Percentiles rank a stretch among this genome's conserved stretches.
phyloP scores from a whole-genome alignment of 2,113 vertebrate genomes.

The Rhinopomastus cyanomelas region DNA sequence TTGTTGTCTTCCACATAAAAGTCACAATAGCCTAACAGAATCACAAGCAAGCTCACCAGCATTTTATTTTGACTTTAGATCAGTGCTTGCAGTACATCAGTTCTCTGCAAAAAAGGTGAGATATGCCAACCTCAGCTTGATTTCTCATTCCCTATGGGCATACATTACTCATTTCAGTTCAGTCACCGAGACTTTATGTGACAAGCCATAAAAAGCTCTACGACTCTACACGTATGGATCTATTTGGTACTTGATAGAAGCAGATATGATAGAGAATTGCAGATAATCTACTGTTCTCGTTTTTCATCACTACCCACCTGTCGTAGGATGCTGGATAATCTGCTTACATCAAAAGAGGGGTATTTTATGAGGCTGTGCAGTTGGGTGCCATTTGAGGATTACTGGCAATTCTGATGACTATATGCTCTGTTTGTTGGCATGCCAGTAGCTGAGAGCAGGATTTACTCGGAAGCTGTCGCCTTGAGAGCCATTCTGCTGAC shows the following conservation, averaged over 20 bases:
- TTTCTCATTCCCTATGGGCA: conserved; percentile 23
- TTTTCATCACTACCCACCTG: neutral
- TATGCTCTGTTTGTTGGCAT: neutral
- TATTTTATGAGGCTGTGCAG: neutral
- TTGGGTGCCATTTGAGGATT: neutral
- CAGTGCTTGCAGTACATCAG: neutral
- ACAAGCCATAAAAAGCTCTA: conserved; percentile 28
- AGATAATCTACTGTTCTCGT: neutral
- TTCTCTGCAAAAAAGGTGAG: neutral
- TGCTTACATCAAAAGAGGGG: neutral
- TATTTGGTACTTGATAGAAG: neutral
- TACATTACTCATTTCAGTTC: conserved; percentile 6
- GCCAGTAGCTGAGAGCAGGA: neutral
- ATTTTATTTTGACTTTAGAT: conserved; percentile 17
- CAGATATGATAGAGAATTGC: neutral
- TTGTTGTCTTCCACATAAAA: neutral
- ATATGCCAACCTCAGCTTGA: conserved; percentile 1
- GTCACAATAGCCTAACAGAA: neutral
- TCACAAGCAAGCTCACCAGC: neutral
- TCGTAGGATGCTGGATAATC: neutral
- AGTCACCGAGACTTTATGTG: conserved; percentile 6
- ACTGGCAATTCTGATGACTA: neutral
- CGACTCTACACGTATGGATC: neutral
- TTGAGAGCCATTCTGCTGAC: neutral
- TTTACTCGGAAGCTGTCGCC: neutral